Percentiles rank a stretch among this genome's conserved stretches.
phyloP scores from a whole-genome alignment of 2,797 vertebrate genomes.

The Hephaestus fuliginosus region DNA sequence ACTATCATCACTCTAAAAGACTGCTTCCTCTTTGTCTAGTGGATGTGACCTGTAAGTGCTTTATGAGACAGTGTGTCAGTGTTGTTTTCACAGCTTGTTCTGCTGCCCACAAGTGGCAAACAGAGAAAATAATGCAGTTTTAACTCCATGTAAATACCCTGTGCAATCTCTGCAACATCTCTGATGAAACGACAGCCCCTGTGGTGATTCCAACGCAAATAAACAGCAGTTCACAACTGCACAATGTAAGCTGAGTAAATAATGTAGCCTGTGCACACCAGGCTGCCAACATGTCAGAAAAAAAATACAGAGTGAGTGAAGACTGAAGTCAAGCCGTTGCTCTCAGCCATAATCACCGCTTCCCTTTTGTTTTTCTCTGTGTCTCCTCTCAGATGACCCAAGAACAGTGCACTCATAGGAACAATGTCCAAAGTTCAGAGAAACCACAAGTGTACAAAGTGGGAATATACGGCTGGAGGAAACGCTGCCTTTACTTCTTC shows the following conservation, averaged over 20 bases:
- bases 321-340: not conserved
- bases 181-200: not conserved
- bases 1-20: not conserved
- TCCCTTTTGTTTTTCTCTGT: not conserved
- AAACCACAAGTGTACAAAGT: conserved; percentile 98
- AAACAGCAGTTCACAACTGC: not conserved
- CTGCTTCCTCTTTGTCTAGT: not conserved
- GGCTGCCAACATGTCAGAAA: not conserved
- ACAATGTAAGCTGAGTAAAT: not conserved
- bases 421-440: conserved; percentile 94
- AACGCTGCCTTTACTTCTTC: conserved; percentile 99
- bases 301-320: not conserved
- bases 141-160: not conserved
- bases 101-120: not conserved
- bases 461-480: conserved; percentile 99
- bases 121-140: conserved; percentile 4
- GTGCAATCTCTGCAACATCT: not conserved
- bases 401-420: conserved; percentile 96
- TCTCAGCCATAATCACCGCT: not conserved
- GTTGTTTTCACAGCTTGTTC: not conserved
- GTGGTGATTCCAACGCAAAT: not conserved
- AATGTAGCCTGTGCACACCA: not conserved
- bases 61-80: not conserved
- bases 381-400: conserved; percentile 90
- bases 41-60: not conserved